A percentile compares a stretch with the other conserved stretches of the same genome.
phyloP scores from a whole-genome alignment of 2,888 invertebrate species.

The Pristionchus japonicus region DNA sequence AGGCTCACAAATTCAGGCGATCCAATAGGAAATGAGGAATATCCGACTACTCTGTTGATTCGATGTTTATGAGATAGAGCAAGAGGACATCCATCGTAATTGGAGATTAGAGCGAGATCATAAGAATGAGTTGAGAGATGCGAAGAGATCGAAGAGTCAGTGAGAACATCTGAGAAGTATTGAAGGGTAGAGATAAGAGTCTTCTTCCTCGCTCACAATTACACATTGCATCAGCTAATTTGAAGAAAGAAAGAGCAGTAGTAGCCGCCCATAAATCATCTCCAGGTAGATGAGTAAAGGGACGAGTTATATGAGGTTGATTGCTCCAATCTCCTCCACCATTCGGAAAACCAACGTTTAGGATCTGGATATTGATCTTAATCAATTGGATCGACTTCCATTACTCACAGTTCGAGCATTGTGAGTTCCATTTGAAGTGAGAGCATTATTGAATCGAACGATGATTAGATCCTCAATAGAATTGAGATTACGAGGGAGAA shows the following conservation, averaged over 20 bases:
- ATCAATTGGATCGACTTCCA: background rate
- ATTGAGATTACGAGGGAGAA: background rate
- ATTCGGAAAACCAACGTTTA: background rate
- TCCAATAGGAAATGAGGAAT: background rate
- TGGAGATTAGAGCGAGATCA: background rate
- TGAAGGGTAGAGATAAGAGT: too few relatives aligned
- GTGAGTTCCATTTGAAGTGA: background rate
- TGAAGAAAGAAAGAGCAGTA: background rate
- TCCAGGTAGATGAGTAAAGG: background rate
- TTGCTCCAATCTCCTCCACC: background rate
- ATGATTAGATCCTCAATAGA: background rate
- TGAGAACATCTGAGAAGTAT: background rate
- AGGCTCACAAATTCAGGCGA: background rate
- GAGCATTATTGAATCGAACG: background rate
- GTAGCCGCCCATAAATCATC: background rate
- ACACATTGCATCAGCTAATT: background rate
- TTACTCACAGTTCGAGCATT: background rate
- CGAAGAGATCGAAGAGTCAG: background rate
- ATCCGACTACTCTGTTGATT: slow-evolving; percentile 19
- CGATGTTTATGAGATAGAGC: background rate
- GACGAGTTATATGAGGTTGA: background rate
- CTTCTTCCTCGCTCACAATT: background rate
- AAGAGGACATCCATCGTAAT: background rate
- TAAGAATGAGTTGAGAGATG: background rate
- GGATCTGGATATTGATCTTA: background rate